Base-by-base conservation (phyloP, 35 echinoderm and acorn worm species). In the Apostichopus parvimensis region DNA sequence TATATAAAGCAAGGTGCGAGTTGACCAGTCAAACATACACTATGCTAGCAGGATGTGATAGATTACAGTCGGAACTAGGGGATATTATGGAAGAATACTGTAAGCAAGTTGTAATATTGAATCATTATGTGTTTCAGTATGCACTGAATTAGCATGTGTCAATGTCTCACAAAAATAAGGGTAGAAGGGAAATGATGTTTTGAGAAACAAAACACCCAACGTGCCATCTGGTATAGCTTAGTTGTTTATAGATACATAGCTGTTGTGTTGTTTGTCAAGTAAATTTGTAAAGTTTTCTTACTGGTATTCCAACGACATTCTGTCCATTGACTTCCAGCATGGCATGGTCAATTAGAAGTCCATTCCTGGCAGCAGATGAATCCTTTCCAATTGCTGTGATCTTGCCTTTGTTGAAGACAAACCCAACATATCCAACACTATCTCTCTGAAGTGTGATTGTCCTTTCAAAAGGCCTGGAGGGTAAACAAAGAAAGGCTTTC, bases 281-380 rank as follows among this genome's bases (percentile, higher is more conserved):
- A 45, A 78, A 20, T 21, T 22, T 75, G n/a, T n/a, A 18, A 6
- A n/a, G 1, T 77, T 59, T 23, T 25, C 60, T 57, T 83, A 98
- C 97, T 90, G 91, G 91, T 56, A 99, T 78, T 58, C 97, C 97
- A 56, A 99, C 92, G 22, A 99, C 95, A 89, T 99, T 99, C 82
- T 99, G 97, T 24, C 97, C 97, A 24, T 99, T 93, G 76, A 99
- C 91, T 83, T 99, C 97, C 87, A 99, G 93, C 79, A 99, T 11
- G 13, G 95, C 93, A 70, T 99, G 97, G 78, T 98, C 97, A 88
- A 98, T 98, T 23, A 98, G 93, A 21, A 98, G 95, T 56, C 97
- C 97, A 55, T 98, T 98, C 93, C 97, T 98, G 14, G 97, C 97
- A 7, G 97, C 97, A 5, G 97, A 98, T 5, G 97, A 94, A 24